Base-by-base conservation (phyloP, 1,140 invertebrate species). In the Gonatopus flavifemur region DNA sequence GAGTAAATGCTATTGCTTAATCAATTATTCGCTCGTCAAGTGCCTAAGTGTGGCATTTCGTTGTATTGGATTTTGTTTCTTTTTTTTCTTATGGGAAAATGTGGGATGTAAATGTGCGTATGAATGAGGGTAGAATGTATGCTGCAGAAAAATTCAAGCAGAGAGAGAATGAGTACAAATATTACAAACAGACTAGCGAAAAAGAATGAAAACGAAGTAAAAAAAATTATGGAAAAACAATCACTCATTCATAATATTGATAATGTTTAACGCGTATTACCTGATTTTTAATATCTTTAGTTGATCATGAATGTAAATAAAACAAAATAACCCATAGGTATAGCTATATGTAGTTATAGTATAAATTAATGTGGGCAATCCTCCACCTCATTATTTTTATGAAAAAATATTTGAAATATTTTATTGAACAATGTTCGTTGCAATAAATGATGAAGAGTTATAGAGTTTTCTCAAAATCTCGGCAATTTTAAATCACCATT, bases 251-350 rank as follows among this genome's bases (percentile, higher is more conserved):
- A 15, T 42, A 35, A 12, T 25, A 16, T 37, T 28, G 30, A 38
- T 44, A 21, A 15, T 32, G 40, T 49, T 52, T 20, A 31, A 33
- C 47, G 55, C 42, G 35, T 57, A 59, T 62, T 59, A 64, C 60
- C 60, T 64, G 62, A 64, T 49, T 52, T 47, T 64, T 57, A 48
- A 43, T 49, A 45, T 59, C 22, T 13, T 46, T 62, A 62, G 46
- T 39, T 32, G 40, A 62, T 56, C 46, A 25, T 52, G 52, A 57
- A 53, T 69, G 66, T 69, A 67, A 68, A 70, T 70, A 66, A 67
- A 60, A 39, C 59, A 66, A 67, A 60, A 39, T 61, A 64, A 52
- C 40, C 13, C 47, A 19, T 66, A 69, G 53, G 22, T 37, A 41
- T 67, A 67, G 46, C 51, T 30, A 22, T 31, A 46, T n/a, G n/a